Conservation (phyloP, 2,113 vertebrate genomes). For the Spilogale gracilis region DNA sequence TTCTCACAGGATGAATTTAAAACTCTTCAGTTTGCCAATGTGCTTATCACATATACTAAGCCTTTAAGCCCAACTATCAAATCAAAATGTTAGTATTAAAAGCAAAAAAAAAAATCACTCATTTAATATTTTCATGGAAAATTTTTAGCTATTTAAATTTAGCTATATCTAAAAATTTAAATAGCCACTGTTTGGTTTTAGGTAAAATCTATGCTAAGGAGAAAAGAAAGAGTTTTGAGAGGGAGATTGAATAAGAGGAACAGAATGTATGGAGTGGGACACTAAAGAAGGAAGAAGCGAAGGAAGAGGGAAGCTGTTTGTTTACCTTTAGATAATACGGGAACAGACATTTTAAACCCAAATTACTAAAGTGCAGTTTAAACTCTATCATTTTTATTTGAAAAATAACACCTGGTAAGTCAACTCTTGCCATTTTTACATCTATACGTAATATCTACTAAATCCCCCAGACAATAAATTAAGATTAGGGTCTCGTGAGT, state of each 20-base stretch:
- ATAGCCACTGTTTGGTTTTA: constrained; percentile 26
- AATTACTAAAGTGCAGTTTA: background rate
- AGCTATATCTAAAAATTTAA: constrained; percentile 47
- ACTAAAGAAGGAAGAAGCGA: background rate
- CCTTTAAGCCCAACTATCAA: constrained; percentile 46
- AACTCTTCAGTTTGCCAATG: constrained; percentile 34
- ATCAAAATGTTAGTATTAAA: constrained; percentile 56
- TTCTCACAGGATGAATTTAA: background rate
- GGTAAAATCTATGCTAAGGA: background rate
- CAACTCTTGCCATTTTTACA: background rate
- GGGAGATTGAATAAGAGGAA: background rate
- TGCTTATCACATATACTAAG: constrained; percentile 40
- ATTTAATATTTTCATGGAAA: constrained; percentile 54
- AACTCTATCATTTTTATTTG: constrained; percentile 15
- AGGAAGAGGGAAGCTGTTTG: background rate
- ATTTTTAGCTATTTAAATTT: constrained; percentile 52
- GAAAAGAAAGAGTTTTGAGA: background rate
- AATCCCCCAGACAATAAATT: background rate
- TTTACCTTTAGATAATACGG: background rate
- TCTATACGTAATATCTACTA: background rate
- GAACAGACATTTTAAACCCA: background rate
- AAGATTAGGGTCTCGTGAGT: background rate
- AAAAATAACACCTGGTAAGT: background rate
- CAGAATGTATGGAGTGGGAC: background rate
- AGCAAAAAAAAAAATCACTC: constrained; percentile 48